A percentile compares a stretch with the other conserved stretches of the same genome.
Evolutionary conservation across 2,888 invertebrate genomes (phyloP).

Genomic region (Epiblema foenella): DNA sequence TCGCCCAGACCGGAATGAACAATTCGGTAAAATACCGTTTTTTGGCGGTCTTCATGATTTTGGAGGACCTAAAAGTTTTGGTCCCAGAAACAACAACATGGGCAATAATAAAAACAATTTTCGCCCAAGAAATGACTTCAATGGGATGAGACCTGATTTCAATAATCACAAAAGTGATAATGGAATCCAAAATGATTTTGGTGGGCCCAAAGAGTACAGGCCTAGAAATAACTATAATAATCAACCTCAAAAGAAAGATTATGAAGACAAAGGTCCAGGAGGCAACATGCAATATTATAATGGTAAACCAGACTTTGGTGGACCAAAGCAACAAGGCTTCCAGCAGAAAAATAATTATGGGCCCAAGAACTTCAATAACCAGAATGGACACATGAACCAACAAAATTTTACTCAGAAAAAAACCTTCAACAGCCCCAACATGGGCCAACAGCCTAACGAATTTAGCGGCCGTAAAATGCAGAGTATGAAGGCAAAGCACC

Average conservation of each 20-base stretch:
- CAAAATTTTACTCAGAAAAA: slow-evolving; percentile 73
- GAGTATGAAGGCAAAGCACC: slow-evolving; percentile 88
- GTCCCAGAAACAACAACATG: slow-evolving; percentile 74
- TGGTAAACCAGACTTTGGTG: slow-evolving; percentile 78
- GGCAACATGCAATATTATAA: slow-evolving; percentile 79
- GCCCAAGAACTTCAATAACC: slow-evolving; percentile 60
- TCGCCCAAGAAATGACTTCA: slow-evolving; percentile 79
- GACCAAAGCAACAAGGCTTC: slow-evolving; percentile 73
- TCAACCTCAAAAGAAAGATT: slow-evolving; percentile 68
- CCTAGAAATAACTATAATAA: slow-evolving; percentile 77
- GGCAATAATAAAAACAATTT: slow-evolving; percentile 76
- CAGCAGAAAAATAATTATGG: slow-evolving; percentile 71
- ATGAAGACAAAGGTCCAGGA: slow-evolving; percentile 67
- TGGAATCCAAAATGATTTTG: slow-evolving; percentile 76
- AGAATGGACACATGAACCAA: slow-evolving; percentile 54
- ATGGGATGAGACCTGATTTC: slow-evolving; percentile 78
- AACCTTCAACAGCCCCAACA: slow-evolving; percentile 65
- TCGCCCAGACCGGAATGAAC: slow-evolving; percentile 87
- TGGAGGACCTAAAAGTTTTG: slow-evolving; percentile 81
- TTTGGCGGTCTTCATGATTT: slow-evolving; percentile 77
- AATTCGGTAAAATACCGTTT: slow-evolving; percentile 85
- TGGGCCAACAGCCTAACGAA: slow-evolving; percentile 66
- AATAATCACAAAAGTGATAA: slow-evolving; percentile 71
- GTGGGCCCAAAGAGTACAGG: slow-evolving; percentile 77
- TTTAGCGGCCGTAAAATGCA: slow-evolving; percentile 83